A percentile compares a stretch with the other conserved stretches of the same genome.
These are phyloP conservation scores for Micromesistius poutassou DNA, from an alignment of 2,797 vertebrate species.

Conservation along the genomic window DNA sequence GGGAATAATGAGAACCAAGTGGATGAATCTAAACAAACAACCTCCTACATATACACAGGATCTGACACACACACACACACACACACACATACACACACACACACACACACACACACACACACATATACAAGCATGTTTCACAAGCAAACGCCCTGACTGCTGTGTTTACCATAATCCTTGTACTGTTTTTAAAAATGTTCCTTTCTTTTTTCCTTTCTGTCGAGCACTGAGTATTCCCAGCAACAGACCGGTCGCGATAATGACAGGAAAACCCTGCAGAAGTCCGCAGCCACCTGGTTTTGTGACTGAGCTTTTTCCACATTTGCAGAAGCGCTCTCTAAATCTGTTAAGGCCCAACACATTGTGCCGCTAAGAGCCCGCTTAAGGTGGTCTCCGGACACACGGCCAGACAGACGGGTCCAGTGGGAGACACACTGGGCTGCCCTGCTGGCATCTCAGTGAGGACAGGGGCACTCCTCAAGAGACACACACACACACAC, in stretches of 20 bases:
- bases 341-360: constrained; percentile 25
- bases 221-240: background rate
- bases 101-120: background rate
- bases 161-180: constrained; percentile 1
- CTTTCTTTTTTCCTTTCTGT: background rate
- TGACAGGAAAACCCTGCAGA: constrained; percentile 24
- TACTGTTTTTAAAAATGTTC: background rate
- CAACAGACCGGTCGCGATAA: constrained; percentile 11
- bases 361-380: too few species aligned
- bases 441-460: background rate
- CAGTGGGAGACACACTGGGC: background rate
- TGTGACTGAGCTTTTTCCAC: constrained; percentile 33
- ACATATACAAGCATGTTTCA: background rate
- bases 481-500: constrained; percentile 1
- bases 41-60: constrained; percentile 2
- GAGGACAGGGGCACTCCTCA: background rate
- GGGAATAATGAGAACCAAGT: constrained; percentile 7
- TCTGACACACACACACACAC: constrained; percentile 6
- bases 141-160: constrained; percentile 23
- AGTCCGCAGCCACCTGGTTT: constrained; percentile 23
- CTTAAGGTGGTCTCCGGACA: background rate
- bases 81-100: constrained; percentile 5
- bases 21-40: constrained; percentile 4
- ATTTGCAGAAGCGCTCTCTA: constrained; percentile 25
- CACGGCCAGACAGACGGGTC: background rate